Conservation (phyloP, 1,140 invertebrate species). For the Berghia stephanieae region DNA sequence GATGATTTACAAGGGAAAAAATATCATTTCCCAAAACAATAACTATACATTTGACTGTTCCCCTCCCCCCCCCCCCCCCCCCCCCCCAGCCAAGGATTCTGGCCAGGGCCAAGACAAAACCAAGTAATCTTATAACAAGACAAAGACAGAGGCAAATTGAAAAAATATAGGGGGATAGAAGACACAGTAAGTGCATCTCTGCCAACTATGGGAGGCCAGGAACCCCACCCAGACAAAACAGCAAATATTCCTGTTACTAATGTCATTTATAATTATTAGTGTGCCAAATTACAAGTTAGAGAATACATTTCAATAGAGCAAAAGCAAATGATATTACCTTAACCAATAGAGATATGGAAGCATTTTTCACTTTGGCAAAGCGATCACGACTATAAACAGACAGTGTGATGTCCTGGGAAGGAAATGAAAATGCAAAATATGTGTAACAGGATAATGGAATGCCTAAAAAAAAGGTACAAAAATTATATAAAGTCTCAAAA, state of each 20-base stretch:
- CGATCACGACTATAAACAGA: conserved; percentile 58
- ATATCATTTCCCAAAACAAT: no score
- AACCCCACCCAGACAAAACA: not conserved
- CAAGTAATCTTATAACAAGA: no score
- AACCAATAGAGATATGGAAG: conserved; percentile 52
- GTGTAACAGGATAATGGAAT: not conserved
- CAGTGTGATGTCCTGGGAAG: conserved; percentile 55
- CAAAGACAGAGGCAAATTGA: not conserved
- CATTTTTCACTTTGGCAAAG: conserved; percentile 59
- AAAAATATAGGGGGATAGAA: no score
- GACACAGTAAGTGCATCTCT: no score
- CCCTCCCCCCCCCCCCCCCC: no score
- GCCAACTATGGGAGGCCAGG: no score
- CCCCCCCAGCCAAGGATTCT: no score
- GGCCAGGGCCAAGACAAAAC: no score
- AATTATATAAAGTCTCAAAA: not conserved
- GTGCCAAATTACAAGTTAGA: not conserved
- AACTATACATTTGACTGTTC: no score
- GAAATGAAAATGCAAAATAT: no score
- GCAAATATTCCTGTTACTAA: no score
- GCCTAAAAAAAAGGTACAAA: not conserved
- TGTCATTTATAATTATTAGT: not conserved
- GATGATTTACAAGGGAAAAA: no score
- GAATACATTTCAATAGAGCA: not conserved
- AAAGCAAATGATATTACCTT: conserved; percentile 47